Evolutionary conservation across 2,888 invertebrate species (phyloP), one percentile per base, ranked within the genome.

Genomic region (Diadromus collaris): DNA sequence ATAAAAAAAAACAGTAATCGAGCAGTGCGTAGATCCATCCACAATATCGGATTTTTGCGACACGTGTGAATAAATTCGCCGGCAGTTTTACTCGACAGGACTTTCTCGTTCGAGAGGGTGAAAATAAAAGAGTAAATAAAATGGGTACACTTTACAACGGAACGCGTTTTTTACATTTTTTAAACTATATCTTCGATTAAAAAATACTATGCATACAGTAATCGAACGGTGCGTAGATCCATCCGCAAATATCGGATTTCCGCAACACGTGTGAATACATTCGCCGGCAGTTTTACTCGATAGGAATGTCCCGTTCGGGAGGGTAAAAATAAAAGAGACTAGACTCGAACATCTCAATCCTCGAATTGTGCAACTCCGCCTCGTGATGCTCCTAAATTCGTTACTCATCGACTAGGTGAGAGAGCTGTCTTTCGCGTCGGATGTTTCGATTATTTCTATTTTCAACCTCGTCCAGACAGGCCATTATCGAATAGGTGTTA

Each of bases 371-470:
- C 21, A 51, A 51, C 21, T 51, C 10, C 10, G 51, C 13, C 51
- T 21, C 51, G 51, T 24, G 51, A 51, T 51, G 51, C 24, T 51
- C 51, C 51, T 51, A 51, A 51, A 51, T 51, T 24, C 51, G 51
- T 51, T 24, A 51, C 21, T 21, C 51, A 51, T 51, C 51, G 51
- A 21, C 51, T n/a, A 48, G 19, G 10, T 21, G 21, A 13, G 24
- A 24, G 51, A 41, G 51, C 13, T 24, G 51, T 51, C 24, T 51
- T 51, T 21, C 51, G 51, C 21, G 10, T 51, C 51, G n/a, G 51
- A 51, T 51, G 51, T 24, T 51, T 51, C 51, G 24, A 51, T 51
- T 51, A 51, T 51, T 51, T 51, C 51, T 51, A 51, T 51, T 51
- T 51, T 51, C 51, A 13, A 24, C 51, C 21, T 24, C 51, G 51